A percentile compares a stretch with the other conserved stretches of the same genome.
phyloP scores from a whole-genome alignment of 2,797 vertebrate species.

The Ctenochaetus hawaiiensis region DNA sequence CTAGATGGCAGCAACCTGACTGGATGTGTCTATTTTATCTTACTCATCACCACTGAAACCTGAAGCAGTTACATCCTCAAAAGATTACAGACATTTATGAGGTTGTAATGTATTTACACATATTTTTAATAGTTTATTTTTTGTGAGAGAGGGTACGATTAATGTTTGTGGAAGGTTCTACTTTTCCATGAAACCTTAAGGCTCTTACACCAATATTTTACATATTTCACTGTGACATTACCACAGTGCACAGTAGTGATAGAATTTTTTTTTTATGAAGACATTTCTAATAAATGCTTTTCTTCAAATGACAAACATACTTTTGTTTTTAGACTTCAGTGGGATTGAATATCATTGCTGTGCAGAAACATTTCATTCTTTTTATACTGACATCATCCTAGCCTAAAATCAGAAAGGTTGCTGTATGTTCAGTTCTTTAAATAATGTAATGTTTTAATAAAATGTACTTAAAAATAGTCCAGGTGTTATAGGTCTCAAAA shows the following conservation, averaged over 20 bases:
- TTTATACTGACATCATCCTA: background rate
- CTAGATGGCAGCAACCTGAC: conserved; percentile 63
- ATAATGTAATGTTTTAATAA: too few species aligned
- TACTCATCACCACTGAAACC: background rate
- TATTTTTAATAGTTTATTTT: background rate
- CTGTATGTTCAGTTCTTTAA: background rate
- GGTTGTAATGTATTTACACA: background rate
- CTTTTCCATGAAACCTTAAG: too few species aligned
- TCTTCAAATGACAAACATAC: background rate
- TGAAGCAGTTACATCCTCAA: background rate
- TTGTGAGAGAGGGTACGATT: background rate
- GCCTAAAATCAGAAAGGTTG: background rate
- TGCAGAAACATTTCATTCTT: background rate
- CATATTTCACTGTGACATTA: too few species aligned
- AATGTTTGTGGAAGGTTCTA: background rate
- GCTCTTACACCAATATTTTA: too few species aligned
- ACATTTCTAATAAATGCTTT: background rate
- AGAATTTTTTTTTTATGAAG: too few species aligned
- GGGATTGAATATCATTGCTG: background rate
- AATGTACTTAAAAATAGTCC: background rate
- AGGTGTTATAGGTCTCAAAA: background rate
- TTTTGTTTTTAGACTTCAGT: background rate
- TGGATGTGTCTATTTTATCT: background rate
- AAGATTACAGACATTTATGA: background rate
- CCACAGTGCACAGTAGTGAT: too few species aligned